Conservation (phyloP, 1,140 invertebrate genomes). For the Melipona quadrifasciata region DNA sequence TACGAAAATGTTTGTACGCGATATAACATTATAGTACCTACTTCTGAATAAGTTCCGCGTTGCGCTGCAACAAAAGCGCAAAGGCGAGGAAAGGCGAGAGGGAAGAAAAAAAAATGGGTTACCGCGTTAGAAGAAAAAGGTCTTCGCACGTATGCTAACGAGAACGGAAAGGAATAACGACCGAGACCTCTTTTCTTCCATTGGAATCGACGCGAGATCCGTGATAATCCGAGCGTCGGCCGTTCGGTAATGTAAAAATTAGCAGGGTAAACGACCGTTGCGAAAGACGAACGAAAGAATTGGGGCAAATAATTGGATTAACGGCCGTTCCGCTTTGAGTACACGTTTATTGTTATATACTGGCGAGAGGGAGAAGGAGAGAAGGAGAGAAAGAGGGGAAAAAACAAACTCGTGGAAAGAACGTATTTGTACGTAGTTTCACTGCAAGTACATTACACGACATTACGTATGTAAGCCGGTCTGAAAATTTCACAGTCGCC, state of each 20-base stretch:
- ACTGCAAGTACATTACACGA: neutral
- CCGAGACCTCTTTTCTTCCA: conserved; percentile 2
- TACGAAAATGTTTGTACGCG: neutral
- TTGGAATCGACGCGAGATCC: neutral
- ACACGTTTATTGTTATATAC: conserved; percentile 10
- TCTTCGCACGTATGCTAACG: conserved; percentile 20
- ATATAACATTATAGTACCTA: neutral
- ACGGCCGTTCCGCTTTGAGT: neutral
- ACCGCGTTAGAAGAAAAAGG: neutral
- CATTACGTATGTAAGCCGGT: neutral
- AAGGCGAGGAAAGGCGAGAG: neutral
- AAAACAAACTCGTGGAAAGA: neutral
- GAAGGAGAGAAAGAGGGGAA: no score
- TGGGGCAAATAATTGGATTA: conserved; percentile 44
- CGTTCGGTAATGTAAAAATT: conserved; percentile 29
- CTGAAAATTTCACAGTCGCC: neutral
- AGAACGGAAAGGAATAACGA: conserved; percentile 29
- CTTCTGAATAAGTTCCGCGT: neutral
- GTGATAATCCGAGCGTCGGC: conserved; percentile 1
- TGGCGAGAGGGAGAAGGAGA: no score
- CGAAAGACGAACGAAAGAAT: conserved; percentile 26
- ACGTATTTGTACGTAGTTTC: neutral
- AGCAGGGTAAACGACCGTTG: conserved; percentile 20
- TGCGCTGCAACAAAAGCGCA: neutral
- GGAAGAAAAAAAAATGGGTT: neutral